Evolutionary conservation across 2,888 invertebrate species (phyloP).

Genomic region (Elysia crispata): DNA sequence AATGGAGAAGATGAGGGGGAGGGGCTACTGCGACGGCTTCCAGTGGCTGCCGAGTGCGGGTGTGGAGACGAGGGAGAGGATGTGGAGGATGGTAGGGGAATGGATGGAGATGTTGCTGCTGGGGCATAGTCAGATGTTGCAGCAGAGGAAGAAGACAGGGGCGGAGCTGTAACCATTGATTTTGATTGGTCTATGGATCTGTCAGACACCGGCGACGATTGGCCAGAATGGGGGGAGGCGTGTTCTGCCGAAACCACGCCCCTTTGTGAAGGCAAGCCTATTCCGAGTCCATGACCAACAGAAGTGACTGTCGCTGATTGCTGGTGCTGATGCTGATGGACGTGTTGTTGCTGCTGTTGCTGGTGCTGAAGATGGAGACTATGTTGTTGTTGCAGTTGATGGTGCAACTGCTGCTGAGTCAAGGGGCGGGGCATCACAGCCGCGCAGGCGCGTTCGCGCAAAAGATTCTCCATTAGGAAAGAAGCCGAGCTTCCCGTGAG

Average conservation of each 20-base stretch:
- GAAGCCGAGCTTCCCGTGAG: constrained; percentile 57
- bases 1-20: constrained; percentile 27
- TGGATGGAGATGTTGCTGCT: background rate
- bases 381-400: background rate
- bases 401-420: too few species aligned
- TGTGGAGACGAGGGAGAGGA: background rate
- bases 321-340: constrained; percentile 29
- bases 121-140: background rate
- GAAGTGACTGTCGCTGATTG: constrained; percentile 23
- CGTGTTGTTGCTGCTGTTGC: background rate
- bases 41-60: background rate
- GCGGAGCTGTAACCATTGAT: constrained; percentile 7
- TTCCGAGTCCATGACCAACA: constrained; percentile 40
- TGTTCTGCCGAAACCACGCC: constrained; percentile 9
- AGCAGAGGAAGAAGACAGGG: constrained; percentile 12
- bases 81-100: constrained; percentile 14
- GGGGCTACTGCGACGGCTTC: constrained; percentile 23
- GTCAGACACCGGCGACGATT: constrained; percentile 43
- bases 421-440: constrained; percentile 39
- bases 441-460: constrained; percentile 59
- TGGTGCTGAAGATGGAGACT: background rate
- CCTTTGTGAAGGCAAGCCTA: constrained; percentile 20
- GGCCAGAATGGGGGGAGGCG: constrained; percentile 35
- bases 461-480: constrained; percentile 72
- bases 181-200: constrained; percentile 40